Conservation (phyloP, 1,140 invertebrate species). For the Drosophila navojoa region DNA sequence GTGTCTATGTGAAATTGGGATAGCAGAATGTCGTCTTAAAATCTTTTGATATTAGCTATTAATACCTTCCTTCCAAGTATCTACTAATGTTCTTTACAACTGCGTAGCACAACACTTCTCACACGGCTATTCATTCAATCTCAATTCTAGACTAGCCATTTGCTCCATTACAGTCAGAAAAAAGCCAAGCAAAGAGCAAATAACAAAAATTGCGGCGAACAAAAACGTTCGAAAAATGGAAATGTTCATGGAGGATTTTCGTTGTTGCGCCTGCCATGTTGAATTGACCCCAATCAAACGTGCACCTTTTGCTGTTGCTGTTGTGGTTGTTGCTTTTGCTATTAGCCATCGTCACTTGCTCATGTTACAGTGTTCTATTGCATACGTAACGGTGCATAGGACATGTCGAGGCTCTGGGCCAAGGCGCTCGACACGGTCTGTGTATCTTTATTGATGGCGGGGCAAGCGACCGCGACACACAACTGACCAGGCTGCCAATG, state of each 20-base stretch:
- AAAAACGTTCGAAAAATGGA: slow-evolving; percentile 28
- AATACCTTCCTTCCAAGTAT: no score
- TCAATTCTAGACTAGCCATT: slow-evolving; percentile 6
- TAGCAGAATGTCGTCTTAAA: no score
- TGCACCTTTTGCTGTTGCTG: slow-evolving; percentile 25
- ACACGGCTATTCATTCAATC: not conserved
- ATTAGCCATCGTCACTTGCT: slow-evolving; percentile 13
- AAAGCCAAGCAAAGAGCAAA: slow-evolving; percentile 27
- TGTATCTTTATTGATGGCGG: slow-evolving; percentile 65
- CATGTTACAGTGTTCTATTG: slow-evolving; percentile 42
- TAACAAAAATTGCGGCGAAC: slow-evolving; percentile 14
- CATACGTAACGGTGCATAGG: slow-evolving; percentile 23
- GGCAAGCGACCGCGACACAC: slow-evolving; percentile 18
- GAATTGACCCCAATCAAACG: slow-evolving; percentile 70
- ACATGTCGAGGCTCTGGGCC: slow-evolving; percentile 30
- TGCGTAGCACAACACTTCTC: no score
- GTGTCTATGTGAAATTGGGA: no score
- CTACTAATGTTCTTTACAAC: no score
- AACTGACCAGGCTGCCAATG: slow-evolving; percentile 3
- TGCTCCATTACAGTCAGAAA: slow-evolving; percentile 14
- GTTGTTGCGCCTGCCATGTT: slow-evolving; percentile 47
- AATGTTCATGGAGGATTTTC: slow-evolving; percentile 26
- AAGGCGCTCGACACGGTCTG: slow-evolving; percentile 64
- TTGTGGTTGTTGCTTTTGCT: slow-evolving; percentile 36
- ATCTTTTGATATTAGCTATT: no score